Percentiles rank a stretch among this genome's conserved stretches.
Evolutionary conservation across 2,113 vertebrate genomes (phyloP).

Genomic region (Thymallus thymallus): DNA sequence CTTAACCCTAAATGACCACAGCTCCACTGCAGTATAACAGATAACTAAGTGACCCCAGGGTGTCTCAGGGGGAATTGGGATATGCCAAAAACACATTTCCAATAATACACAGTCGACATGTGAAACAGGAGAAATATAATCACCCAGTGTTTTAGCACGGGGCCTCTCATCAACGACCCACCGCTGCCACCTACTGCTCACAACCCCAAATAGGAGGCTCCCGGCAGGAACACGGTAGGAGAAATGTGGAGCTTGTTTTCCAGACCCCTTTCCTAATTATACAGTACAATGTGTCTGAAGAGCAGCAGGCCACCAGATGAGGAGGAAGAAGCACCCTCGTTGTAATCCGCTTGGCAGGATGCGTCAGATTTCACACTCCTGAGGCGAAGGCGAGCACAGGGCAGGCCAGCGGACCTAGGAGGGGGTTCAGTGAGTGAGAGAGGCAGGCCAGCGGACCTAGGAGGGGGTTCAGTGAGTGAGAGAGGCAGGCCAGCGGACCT

Average conservation of each 20-base stretch:
- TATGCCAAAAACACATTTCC: too few relatives aligned
- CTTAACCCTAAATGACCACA: too few relatives aligned
- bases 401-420: slow-evolving; percentile 38
- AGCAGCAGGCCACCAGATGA: slow-evolving; percentile 80
- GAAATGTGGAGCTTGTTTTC: slow-evolving; percentile 63
- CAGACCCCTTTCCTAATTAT: slow-evolving; percentile 74
- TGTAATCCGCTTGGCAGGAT: slow-evolving; percentile 50
- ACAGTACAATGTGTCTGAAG: slow-evolving; percentile 67
- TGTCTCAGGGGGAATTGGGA: too few relatives aligned
- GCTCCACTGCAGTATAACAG: too few relatives aligned
- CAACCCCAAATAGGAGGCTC: slow-evolving; percentile 26
- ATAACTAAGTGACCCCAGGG: too few relatives aligned
- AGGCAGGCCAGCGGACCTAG: too few relatives aligned
- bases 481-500: slow-evolving; percentile 13
- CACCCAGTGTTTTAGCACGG: too few relatives aligned
- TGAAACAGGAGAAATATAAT: too few relatives aligned
- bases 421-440: background rate
- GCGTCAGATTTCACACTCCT: slow-evolving; percentile 73
- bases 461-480: too few relatives aligned
- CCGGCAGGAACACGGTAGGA: background rate
- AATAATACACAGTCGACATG: too few relatives aligned
- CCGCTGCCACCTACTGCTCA: slow-evolving; percentile 65
- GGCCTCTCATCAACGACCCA: slow-evolving; percentile 28
- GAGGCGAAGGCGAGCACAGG: slow-evolving; percentile 48
- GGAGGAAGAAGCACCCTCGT: slow-evolving; percentile 66